Base-by-base conservation (phyloP, 1,140 invertebrate species). In the Drosophila suzukii region DNA sequence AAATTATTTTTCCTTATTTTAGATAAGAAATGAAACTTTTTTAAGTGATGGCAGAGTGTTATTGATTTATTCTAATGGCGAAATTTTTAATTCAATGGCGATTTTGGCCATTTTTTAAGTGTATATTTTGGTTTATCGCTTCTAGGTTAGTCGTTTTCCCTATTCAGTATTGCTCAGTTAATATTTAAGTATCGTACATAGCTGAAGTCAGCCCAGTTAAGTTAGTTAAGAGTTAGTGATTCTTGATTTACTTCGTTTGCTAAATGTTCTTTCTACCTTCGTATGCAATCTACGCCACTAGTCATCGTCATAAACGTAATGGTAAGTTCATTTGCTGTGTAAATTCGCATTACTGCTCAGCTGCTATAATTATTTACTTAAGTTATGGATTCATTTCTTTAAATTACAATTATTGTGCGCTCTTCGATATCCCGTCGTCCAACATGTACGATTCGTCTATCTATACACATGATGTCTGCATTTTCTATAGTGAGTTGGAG, bases 321-420 rank as follows among this genome's bases (percentile, higher is more conserved):
- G 51, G 60, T 75, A 57, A 75, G 46, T 75, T 57, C 46, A 44
- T 53, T 57, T 75, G 54, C 47, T 71, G 75, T 65, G 75, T 83
- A 82, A 75, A 75, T 78, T 75, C 56, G 68, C 79, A 73, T 61
- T 65, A 59, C 56, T 81, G 65, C 70, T 75, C 49, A 78, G 76
- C 78, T 65, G 44, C 63, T 73, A 72, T 73, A 75, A 74, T 59
- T 71, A 61, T 66, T 71, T 54, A 61, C 82, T 86, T 86, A 86
- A 71, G 55, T 86, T 82, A 86, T 88, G 82, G 82, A 88, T 86
- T 86, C 49, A 49, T 68, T 67, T 74, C 57, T 65, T 81, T 84
- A 80, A 82, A 86, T 78, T 85, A 85, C 78, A 85, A 58, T 86
- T 88, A 82, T 86, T 86, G 82, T 86, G 82, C 82, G 82, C 83